These are phyloP conservation scores for Beris morrisii DNA, from an alignment of 2,888 invertebrate genomes.

Conservation along the genomic window DNA sequence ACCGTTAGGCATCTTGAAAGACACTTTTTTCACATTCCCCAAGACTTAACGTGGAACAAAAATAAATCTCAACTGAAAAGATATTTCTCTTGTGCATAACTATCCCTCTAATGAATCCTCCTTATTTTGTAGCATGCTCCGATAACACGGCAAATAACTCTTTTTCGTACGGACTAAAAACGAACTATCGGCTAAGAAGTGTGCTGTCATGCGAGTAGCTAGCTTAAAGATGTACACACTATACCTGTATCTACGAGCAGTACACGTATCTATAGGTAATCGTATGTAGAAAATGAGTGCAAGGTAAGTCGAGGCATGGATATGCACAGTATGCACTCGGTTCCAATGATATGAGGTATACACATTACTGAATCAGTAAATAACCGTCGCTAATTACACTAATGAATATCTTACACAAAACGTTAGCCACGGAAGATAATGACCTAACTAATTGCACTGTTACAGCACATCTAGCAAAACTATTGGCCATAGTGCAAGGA, in stretches of 20 bases:
- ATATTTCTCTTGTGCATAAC: background rate
- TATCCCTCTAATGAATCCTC: conserved; percentile 17
- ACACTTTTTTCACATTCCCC: too few species aligned
- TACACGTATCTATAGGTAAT: background rate
- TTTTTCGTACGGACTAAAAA: too few species aligned
- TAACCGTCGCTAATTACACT: conserved; percentile 39
- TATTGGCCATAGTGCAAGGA: too few species aligned
- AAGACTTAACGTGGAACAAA: too few species aligned
- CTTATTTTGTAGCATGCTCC: background rate
- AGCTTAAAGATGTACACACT: background rate
- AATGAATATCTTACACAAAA: conserved; percentile 40
- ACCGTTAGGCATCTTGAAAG: too few species aligned
- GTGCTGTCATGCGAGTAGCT: too few species aligned
- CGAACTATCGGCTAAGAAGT: too few species aligned
- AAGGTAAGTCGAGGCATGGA: background rate
- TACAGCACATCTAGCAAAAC: conserved; percentile 7
- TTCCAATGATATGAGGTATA: conserved; percentile 9
- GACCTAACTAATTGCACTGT: conserved; percentile 39
- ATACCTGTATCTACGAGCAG: background rate
- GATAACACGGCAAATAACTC: too few species aligned
- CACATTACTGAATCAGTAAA: conserved; percentile 36
- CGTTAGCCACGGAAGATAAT: conserved; percentile 39
- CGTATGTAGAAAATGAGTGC: conserved; percentile 14
- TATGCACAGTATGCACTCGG: conserved; percentile 16
- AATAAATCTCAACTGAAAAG: too few species aligned